A percentile compares a stretch with the other conserved stretches of the same genome.
phyloP scores from a whole-genome alignment of 2,113 vertebrate genomes.

The Lamprologus tigripictilis region DNA sequence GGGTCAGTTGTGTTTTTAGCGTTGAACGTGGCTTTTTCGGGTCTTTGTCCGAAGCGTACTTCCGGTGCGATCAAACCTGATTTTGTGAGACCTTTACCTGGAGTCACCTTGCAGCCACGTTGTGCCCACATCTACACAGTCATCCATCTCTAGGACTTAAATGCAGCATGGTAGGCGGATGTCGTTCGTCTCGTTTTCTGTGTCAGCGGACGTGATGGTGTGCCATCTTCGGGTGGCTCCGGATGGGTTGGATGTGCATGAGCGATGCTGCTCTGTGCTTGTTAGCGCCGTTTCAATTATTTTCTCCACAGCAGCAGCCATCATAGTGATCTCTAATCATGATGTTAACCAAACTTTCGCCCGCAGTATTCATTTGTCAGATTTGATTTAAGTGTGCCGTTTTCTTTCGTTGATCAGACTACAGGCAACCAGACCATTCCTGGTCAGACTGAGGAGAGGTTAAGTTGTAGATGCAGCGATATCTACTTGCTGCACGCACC shows the following conservation, averaged over 20 bases:
- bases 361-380: background rate
- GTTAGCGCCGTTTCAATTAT: background rate
- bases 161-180: constrained; percentile 11
- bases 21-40: background rate
- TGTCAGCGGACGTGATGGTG: background rate
- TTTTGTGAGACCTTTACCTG: background rate
- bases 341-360: background rate
- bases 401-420: background rate
- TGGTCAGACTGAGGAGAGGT: background rate
- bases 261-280: background rate
- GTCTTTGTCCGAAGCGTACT: background rate
- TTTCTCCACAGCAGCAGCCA: constrained; percentile 7
- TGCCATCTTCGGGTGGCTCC: background rate
- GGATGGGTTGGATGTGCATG: background rate
- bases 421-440: background rate
- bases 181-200: background rate
- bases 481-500: background rate
- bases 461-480: background rate
- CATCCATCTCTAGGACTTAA: constrained; percentile 1
- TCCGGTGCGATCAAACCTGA: background rate
- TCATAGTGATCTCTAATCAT: background rate
- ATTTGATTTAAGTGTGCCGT: background rate
- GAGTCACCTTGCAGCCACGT: constrained; percentile 42
- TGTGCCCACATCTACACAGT: background rate
- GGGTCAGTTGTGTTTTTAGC: background rate